Conservation (phyloP, 2,888 invertebrate genomes). For the Acanthococcus lagerstroemiae region DNA sequence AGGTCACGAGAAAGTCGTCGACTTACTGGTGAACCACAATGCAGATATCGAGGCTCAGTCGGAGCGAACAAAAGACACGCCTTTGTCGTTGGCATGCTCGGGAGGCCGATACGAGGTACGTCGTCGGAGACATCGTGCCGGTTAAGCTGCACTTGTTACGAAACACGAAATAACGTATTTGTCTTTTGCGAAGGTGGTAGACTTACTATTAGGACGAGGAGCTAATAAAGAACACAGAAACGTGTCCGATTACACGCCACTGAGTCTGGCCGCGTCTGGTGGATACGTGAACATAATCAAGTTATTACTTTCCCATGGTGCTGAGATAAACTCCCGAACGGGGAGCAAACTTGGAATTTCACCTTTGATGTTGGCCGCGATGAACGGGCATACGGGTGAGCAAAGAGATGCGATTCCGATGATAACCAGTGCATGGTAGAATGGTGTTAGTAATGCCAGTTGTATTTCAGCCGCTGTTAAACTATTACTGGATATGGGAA, state of each 20-base stretch:
- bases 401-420: too few relatives aligned
- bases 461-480: conserved; percentile 88
- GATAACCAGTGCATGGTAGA: too few relatives aligned
- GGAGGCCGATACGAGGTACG: conserved; percentile 84
- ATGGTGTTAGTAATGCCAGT: too few relatives aligned
- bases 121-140: background rate
- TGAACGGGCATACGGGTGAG: conserved; percentile 83
- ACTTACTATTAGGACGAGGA: conserved; percentile 72
- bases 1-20: conserved; percentile 85
- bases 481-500: conserved; percentile 89
- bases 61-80: conserved; percentile 97
- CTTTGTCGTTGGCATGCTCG: conserved; percentile 91
- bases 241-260: conserved; percentile 96
- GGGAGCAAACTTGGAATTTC: conserved; percentile 97
- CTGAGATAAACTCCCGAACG: conserved; percentile 95
- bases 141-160: too few relatives aligned
- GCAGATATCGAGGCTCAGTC: conserved; percentile 99
- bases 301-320: conserved; percentile 81
- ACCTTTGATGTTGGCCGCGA: conserved; percentile 96
- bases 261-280: conserved; percentile 96
- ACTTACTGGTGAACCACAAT: conserved; percentile 80
- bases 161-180: too few relatives aligned
- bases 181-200: conserved; percentile 58
- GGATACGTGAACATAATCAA: conserved; percentile 98
- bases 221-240: conserved; percentile 98